Conservation (phyloP, 2,113 vertebrate genomes). For the Jacana jacana region DNA sequence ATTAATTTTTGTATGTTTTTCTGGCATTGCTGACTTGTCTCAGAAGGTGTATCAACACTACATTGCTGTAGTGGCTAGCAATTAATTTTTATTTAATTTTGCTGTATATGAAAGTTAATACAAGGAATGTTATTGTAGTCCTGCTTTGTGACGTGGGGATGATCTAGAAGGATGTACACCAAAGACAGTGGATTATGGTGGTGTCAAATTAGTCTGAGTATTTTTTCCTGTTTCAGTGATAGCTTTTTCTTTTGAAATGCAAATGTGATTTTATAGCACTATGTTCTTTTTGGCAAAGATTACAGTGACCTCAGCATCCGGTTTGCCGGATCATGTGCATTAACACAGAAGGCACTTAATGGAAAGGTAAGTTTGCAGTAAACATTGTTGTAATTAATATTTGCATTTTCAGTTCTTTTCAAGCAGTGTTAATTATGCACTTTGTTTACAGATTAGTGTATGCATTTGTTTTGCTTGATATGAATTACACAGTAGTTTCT, state of each 20-base stretch:
- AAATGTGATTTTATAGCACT: neutral
- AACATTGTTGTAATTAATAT: neutral
- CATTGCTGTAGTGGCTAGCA: neutral
- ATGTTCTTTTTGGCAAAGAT: slow-evolving; percentile 56
- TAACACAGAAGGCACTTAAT: slow-evolving; percentile 11
- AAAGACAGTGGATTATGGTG: neutral
- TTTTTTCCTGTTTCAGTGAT: neutral
- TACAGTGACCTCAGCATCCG: slow-evolving; percentile 72
- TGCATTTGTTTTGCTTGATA: neutral
- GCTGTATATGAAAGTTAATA: neutral
- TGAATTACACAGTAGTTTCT: neutral
- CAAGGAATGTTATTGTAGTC: neutral
- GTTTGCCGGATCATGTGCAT: slow-evolving; percentile 78
- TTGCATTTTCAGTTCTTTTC: neutral
- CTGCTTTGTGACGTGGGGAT: neutral
- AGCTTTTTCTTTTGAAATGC: neutral
- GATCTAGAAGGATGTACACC: neutral
- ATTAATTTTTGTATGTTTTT: neutral
- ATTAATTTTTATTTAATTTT: neutral
- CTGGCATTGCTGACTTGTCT: neutral
- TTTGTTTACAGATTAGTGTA: neutral
- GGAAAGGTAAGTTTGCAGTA: slow-evolving; percentile 36
- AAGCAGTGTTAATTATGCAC: neutral
- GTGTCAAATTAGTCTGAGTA: neutral
- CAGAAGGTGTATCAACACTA: neutral